Evolutionary conservation across 2,888 invertebrate genomes (phyloP), one percentile per base, ranked within the genome.

Genomic region (Agrotis ipsilon): DNA sequence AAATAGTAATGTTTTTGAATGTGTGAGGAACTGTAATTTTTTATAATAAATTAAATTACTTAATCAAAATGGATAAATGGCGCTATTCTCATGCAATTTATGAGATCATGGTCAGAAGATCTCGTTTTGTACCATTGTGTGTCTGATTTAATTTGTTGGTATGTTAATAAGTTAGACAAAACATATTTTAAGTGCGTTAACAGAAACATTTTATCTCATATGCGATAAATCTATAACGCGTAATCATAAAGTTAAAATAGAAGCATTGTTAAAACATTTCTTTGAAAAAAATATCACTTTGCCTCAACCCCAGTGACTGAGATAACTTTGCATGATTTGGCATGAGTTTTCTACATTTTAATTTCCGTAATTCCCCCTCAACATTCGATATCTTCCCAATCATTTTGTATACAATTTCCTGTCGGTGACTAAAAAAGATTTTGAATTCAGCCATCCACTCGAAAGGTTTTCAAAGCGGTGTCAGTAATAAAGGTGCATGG

Each of bases 401-500:
- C 69, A 76, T 60, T 75, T 80, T 60, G 71, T 82, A 74, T 46
- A 83, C 76, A 80, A 82, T 77, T 80, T 83, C 68, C 81, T 68
- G 54, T 54, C 21, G 24, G 79, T 83, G 77, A 85, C 85, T 60
- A 69, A 76, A 70, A 89, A 71, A 85, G 80, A 85, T 80, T 75
- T 46, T 55, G 54, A 71, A 81, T 65, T 59, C 67, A 77, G 72
- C 58, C 78, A 82, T 77, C 69, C 84, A 80, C 81, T 84, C 76
- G 81, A 85, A 82, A 77, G 85, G 85, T 80, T 86, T 73, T 91
- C 90, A 90, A 92, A 91, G 91, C 89, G 91, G 85, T 89, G 89
- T 91, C 91, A 91, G 90, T 92, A 92, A 91, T 93, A 91, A 92
- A 91, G 91, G 90, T 91, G 88, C 86, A 87, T 85, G 86, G 85